phyloP scores from a whole-genome alignment of 2,888 invertebrate species.

The Stenolophus ochropezus region DNA sequence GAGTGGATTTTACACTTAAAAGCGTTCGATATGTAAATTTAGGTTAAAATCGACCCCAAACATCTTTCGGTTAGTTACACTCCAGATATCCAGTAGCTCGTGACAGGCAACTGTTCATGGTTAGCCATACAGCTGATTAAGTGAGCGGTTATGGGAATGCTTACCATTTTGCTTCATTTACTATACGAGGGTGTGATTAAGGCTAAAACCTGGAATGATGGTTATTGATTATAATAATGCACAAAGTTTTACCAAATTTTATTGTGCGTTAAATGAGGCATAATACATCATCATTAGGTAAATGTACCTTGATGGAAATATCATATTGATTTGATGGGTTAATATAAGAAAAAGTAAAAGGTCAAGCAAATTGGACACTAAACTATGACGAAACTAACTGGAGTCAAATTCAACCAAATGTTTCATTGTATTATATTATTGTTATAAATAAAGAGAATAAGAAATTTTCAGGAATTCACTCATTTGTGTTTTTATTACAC shows the following conservation, averaged over 20 bases:
- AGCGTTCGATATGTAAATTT: constrained; percentile 45
- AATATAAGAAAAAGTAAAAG: no score
- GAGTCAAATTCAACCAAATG: no score
- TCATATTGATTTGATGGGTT: background rate
- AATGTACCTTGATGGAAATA: background rate
- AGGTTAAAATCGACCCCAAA: constrained; percentile 22
- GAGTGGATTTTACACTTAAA: constrained; percentile 41
- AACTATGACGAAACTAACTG: no score
- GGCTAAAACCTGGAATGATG: background rate
- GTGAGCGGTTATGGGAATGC: constrained; percentile 2
- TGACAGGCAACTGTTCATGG: background rate
- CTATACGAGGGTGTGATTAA: background rate
- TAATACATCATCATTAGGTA: background rate
- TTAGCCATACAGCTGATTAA: constrained; percentile 13
- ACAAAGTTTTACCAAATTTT: background rate
- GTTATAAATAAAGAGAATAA: no score
- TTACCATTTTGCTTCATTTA: constrained; percentile 12
- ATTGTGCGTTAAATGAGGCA: background rate
- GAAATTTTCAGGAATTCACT: no score
- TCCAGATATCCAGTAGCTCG: background rate
- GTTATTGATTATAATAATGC: background rate
- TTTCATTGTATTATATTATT: no score
- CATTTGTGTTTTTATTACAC: no score
- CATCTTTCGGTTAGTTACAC: constrained; percentile 34
- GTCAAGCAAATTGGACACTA: no score